phyloP scores from a whole-genome alignment of 2,113 vertebrate species.

The Nannospalax galili region DNA sequence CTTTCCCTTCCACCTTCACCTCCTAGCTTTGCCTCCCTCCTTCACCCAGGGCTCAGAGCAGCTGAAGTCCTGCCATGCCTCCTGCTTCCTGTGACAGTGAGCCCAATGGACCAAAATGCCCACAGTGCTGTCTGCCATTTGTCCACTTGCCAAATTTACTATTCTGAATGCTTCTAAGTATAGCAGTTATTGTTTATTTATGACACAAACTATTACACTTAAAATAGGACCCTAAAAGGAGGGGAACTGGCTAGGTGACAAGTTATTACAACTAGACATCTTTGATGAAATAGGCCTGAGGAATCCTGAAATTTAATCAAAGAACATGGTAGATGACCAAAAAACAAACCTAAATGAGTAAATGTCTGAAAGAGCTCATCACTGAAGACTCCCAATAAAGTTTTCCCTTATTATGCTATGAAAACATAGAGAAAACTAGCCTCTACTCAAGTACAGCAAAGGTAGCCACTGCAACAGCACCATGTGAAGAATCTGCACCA shows the following conservation, averaged over 20 bases:
- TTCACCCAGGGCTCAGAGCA: background rate
- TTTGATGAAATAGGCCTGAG: background rate
- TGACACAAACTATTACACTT: background rate
- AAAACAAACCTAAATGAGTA: background rate
- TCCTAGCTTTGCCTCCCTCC: background rate
- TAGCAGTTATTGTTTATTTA: background rate
- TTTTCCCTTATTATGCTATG: background rate
- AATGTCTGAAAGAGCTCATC: background rate
- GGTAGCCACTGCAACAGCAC: background rate
- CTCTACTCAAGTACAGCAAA: background rate
- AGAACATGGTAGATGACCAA: background rate
- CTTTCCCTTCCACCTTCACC: too few species aligned
- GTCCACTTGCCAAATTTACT: background rate
- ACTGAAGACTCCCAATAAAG: background rate
- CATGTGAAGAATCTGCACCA: background rate
- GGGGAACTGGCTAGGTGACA: background rate
- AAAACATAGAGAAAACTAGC: background rate
- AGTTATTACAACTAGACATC: background rate
- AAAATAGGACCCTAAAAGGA: background rate
- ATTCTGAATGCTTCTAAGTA: background rate
- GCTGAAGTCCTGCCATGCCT: accelerated
- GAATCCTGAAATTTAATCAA: conserved; percentile 5
- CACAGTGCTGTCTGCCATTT: background rate
- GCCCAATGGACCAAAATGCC: background rate
- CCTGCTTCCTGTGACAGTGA: background rate